A percentile compares a stretch with the other conserved stretches of the same genome.
These are phyloP conservation scores for Denticeps clupeoides DNA, from an alignment of 2,797 vertebrate species.

Conservation along the genomic window DNA sequence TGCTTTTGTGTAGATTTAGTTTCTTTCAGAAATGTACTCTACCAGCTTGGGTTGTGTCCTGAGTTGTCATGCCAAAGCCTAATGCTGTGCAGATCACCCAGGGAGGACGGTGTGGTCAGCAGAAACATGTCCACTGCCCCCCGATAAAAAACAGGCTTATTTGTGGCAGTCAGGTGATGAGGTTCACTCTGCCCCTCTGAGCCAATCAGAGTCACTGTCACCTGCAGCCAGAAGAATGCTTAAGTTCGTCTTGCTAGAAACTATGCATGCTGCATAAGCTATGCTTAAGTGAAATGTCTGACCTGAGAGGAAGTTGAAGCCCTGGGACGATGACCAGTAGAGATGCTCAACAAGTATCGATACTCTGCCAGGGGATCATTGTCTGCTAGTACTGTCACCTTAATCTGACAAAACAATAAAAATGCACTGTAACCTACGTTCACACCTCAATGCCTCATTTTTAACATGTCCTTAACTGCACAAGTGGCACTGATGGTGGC, in stretches of 20 bases:
- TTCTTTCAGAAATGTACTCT: no score
- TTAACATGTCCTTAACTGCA: no score
- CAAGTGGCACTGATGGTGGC: no score
- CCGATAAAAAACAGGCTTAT: slow-evolving; percentile 73
- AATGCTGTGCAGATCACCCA: slow-evolving; percentile 77
- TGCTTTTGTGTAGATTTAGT: no score
- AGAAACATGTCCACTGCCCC: slow-evolving; percentile 81
- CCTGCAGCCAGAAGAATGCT: slow-evolving; percentile 58
- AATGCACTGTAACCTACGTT: neutral
- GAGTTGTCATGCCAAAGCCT: slow-evolving; percentile 92
- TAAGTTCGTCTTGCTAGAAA: no score
- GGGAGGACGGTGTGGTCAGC: slow-evolving; percentile 79
- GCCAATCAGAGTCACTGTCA: slow-evolving; percentile 76
- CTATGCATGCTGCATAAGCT: no score
- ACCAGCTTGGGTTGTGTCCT: slow-evolving; percentile 77
- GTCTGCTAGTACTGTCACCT: slow-evolving; percentile 79
- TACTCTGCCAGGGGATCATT: slow-evolving; percentile 87
- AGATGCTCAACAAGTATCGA: slow-evolving; percentile 76
- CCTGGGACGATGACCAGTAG: slow-evolving; percentile 77
- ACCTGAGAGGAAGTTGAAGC: slow-evolving; percentile 87
- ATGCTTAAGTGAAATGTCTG: no score
- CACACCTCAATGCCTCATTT: no score
- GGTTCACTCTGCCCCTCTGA: slow-evolving; percentile 84
- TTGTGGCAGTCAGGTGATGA: slow-evolving; percentile 71
- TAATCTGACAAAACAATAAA: slow-evolving; percentile 57